A percentile compares a stretch with the other conserved stretches of the same genome.
phyloP scores from a whole-genome alignment of 2,888 invertebrate species.

The Litoditis marina region DNA sequence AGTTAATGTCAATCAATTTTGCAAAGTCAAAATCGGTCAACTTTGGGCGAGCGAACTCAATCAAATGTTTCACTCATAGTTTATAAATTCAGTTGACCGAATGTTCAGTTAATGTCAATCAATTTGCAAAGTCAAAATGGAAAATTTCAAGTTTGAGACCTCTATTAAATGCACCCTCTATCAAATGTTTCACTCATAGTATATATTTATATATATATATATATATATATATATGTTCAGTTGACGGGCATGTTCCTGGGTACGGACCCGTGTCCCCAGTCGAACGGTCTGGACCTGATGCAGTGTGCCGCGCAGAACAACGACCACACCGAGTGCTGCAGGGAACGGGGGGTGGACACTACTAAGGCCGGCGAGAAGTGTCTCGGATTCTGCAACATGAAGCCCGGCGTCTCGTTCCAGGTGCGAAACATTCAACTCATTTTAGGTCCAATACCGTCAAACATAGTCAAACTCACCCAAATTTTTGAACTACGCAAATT shows the following conservation, averaged over 20 bases:
- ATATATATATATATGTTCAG: constrained; percentile 23
- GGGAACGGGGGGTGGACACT: constrained; percentile 34
- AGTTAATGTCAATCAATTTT: too few relatives aligned
- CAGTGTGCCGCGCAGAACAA: constrained; percentile 55
- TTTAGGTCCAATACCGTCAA: too few relatives aligned
- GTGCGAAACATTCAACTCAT: too few relatives aligned
- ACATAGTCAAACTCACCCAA: too few relatives aligned
- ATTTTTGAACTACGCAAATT: too few relatives aligned
- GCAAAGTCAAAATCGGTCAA: too few relatives aligned
- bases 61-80: too few relatives aligned
- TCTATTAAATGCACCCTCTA: neutral
- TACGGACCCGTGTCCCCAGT: constrained; percentile 57
- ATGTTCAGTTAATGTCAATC: too few relatives aligned
- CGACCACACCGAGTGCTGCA: constrained; percentile 55
- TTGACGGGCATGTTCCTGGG: constrained; percentile 59
- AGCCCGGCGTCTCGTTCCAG: constrained; percentile 57
- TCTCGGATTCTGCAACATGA: constrained; percentile 58
- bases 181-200: neutral
- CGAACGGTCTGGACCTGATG: constrained; percentile 50
- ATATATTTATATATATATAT: too few relatives aligned
- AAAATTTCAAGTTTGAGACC: neutral
- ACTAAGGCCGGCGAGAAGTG: constrained; percentile 57
- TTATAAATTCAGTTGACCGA: too few relatives aligned
- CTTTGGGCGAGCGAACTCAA: too few relatives aligned
- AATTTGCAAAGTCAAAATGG: too few relatives aligned